Evolutionary conservation across 1,140 invertebrate genomes (phyloP).

Genomic region (Nasonia longicornis): DNA sequence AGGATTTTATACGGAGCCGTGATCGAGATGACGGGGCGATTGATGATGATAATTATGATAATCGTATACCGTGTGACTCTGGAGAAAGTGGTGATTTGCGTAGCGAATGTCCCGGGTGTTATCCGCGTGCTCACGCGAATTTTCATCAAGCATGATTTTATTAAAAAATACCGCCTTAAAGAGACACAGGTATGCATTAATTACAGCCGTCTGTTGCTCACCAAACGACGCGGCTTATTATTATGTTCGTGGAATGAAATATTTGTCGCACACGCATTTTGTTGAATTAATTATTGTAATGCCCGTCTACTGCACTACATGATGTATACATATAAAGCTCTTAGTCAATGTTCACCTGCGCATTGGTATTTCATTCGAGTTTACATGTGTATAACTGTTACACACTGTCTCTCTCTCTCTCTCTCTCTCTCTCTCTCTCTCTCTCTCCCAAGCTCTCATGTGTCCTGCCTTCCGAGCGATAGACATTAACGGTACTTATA

Average conservation of each 20-base stretch:
- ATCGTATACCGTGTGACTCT: too few relatives aligned
- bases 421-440: conserved; percentile 4
- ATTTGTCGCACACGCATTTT: too few relatives aligned
- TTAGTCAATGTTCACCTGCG: not conserved
- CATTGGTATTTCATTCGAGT: not conserved
- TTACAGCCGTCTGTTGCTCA: too few relatives aligned
- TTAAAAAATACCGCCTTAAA: not conserved
- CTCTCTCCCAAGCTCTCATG: not conserved
- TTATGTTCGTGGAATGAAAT: too few relatives aligned
- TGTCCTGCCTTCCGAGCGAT: conserved; percentile 28
- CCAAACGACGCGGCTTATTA: too few relatives aligned
- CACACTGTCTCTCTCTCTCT: not conserved
- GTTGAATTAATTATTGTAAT: too few relatives aligned
- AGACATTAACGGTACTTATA: conserved; percentile 57
- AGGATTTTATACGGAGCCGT: not conserved
- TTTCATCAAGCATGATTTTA: not conserved
- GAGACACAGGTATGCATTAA: too few relatives aligned
- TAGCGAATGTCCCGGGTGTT: not conserved
- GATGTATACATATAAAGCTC: too few relatives aligned
- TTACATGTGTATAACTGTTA: not conserved
- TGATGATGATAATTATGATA: not conserved
- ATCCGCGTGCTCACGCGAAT: not conserved
- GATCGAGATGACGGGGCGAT: not conserved
- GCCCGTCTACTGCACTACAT: too few relatives aligned
- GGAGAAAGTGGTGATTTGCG: not conserved